Conservation (phyloP, 2,888 invertebrate species). For the Cyclophora punctaria region DNA sequence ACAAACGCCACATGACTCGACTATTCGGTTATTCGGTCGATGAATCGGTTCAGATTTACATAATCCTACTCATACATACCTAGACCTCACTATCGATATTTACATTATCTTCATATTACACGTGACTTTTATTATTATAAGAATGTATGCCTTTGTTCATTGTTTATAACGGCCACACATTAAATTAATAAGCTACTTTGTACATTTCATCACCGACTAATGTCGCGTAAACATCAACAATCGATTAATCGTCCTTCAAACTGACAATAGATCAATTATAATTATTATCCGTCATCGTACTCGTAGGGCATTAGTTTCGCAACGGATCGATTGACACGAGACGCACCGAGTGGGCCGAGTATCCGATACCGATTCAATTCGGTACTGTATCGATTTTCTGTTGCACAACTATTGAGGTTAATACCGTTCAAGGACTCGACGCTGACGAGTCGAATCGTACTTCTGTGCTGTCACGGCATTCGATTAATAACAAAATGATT, state of each 20-base stretch:
- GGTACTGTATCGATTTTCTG: slow-evolving; percentile 41
- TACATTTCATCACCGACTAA: too few relatives aligned
- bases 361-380: slow-evolving; percentile 47
- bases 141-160: too few relatives aligned
- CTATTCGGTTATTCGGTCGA: not conserved
- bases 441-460: slow-evolving; percentile 38
- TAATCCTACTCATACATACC: not conserved
- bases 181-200: too few relatives aligned
- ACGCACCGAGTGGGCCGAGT: slow-evolving; percentile 43
- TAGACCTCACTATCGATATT: too few relatives aligned
- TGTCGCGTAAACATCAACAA: slow-evolving; percentile 1
- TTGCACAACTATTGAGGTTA: slow-evolving; percentile 53
- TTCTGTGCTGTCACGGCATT: slow-evolving; percentile 36
- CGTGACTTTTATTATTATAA: too few relatives aligned
- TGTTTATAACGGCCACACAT: too few relatives aligned
- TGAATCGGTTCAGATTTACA: not conserved
- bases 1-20: not conserved
- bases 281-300: slow-evolving; percentile 46
- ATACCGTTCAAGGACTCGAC: slow-evolving; percentile 58
- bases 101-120: too few relatives aligned
- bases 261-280: slow-evolving; percentile 43
- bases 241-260: slow-evolving; percentile 33
- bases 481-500: slow-evolving; percentile 45
- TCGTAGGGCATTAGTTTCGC: slow-evolving; percentile 41
- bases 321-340: slow-evolving; percentile 44